phyloP scores from a whole-genome alignment of 2,113 vertebrate genomes.

The Loxodonta africana region DNA sequence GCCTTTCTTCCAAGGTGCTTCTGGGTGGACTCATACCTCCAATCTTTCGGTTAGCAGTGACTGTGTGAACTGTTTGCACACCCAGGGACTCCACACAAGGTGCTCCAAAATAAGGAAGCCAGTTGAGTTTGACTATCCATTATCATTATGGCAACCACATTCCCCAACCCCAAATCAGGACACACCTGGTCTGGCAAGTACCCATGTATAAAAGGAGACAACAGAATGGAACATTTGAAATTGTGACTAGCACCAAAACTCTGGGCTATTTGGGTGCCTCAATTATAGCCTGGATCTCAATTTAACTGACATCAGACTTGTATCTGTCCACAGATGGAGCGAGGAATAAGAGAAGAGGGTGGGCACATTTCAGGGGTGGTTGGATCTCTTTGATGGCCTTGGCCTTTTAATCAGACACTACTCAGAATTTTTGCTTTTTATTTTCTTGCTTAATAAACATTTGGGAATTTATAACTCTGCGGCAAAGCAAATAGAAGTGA shows the following conservation, averaged over 20 bases:
- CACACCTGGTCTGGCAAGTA: not conserved
- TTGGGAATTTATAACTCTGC: not conserved
- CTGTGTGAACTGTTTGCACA: not conserved
- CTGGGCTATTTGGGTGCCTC: not conserved
- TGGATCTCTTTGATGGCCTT: not conserved
- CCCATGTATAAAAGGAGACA: too few species aligned
- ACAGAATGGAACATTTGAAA: not conserved
- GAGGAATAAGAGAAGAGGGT: not conserved
- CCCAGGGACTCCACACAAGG: not conserved
- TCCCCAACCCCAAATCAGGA: not conserved
- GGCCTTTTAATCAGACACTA: not conserved
- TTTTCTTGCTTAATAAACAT: not conserved
- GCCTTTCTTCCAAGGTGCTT: not conserved
- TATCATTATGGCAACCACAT: fast-evolving
- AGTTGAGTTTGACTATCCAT: fast-evolving
- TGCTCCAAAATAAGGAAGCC: not conserved
- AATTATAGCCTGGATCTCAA: not conserved
- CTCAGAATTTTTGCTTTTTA: not conserved
- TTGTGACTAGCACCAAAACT: not conserved
- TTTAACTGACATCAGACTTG: not conserved
- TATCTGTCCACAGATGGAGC: fast-evolving
- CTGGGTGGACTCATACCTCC: not conserved
- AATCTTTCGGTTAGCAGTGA: not conserved
- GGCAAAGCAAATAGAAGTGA: not conserved
- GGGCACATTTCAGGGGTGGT: not conserved